Evolutionary conservation across 2,797 vertebrate species (phyloP).

Genomic region (Coracias cyanogaster): DNA sequence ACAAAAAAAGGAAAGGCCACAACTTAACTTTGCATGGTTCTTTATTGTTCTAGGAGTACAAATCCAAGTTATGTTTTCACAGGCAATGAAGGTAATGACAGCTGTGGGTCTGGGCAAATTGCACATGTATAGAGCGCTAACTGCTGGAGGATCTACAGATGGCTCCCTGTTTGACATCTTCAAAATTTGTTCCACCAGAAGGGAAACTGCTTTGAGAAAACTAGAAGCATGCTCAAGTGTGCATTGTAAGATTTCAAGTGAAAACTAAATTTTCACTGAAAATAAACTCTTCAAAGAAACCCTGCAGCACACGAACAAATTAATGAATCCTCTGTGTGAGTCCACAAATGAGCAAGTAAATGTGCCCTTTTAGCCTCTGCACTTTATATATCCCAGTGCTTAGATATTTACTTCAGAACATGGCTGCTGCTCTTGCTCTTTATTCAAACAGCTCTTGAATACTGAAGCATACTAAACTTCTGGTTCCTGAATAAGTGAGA

Average conservation of each 20-base stretch:
- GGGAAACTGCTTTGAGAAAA: conserved; percentile 10
- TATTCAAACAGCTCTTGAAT: not conserved
- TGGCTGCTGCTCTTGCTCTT: not conserved
- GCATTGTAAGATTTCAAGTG: not conserved
- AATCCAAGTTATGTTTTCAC: not conserved
- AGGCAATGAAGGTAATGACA: not conserved
- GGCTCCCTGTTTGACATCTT: not conserved
- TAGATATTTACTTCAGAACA: not conserved
- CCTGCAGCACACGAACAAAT: not conserved
- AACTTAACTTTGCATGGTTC: not conserved
- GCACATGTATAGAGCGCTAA: not conserved
- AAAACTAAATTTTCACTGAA: not conserved
- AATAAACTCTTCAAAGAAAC: not conserved
- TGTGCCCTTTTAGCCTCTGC: not conserved
- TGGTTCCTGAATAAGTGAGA: not conserved
- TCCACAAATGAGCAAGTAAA: not conserved
- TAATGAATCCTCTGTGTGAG: not conserved
- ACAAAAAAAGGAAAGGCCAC: not conserved
- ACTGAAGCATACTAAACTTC: not conserved
- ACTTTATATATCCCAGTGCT: not conserved
- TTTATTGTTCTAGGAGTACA: not conserved
- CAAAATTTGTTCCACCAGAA: not conserved
- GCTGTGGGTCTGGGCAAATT: not conserved
- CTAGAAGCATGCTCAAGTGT: not conserved
- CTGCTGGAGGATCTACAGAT: not conserved